These are phyloP conservation scores for Orgyia antiqua DNA, from an alignment of 2,888 invertebrate genomes.

Conservation along the genomic window DNA sequence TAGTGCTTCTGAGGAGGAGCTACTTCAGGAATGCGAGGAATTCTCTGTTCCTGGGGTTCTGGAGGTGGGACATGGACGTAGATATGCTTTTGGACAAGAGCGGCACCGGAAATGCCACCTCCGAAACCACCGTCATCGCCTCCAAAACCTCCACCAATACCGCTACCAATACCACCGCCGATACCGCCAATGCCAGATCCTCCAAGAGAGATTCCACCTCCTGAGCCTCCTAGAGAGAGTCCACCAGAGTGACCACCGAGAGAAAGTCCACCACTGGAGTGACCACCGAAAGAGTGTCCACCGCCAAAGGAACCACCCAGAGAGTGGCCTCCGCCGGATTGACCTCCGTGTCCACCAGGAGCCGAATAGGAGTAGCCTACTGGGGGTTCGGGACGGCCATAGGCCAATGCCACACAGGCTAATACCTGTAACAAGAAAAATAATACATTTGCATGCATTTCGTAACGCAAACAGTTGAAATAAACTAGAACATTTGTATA, in stretches of 20 bases:
- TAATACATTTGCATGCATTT: not conserved
- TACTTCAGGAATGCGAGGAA: constrained; percentile 80
- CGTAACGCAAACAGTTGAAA: not conserved
- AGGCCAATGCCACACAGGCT: constrained; percentile 68
- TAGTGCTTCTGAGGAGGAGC: constrained; percentile 91
- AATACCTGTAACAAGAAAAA: constrained; percentile 55
- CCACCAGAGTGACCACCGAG: constrained; percentile 34
- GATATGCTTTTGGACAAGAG: constrained; percentile 90
- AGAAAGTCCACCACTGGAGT: constrained; percentile 1
- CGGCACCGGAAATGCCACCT: constrained; percentile 72
- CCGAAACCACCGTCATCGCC: constrained; percentile 61
- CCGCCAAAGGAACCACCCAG: constrained; percentile 12
- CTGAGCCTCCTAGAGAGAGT: constrained; percentile 32
- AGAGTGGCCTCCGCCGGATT: constrained; percentile 27
- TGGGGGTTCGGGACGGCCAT: constrained; percentile 71
- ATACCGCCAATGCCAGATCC: constrained; percentile 14
- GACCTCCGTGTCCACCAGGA: constrained; percentile 34
- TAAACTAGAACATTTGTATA: not conserved
- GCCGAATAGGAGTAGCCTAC: constrained; percentile 71
- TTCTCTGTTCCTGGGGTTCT: constrained; percentile 86
- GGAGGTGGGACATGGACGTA: constrained; percentile 94
- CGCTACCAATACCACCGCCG: constrained; percentile 29
- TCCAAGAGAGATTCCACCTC: constrained; percentile 22
- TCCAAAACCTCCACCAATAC: constrained; percentile 39
- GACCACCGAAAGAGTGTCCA: constrained; percentile 41